Conservation (phyloP, 2,113 vertebrate species). For the Sclerurus mexicanus region DNA sequence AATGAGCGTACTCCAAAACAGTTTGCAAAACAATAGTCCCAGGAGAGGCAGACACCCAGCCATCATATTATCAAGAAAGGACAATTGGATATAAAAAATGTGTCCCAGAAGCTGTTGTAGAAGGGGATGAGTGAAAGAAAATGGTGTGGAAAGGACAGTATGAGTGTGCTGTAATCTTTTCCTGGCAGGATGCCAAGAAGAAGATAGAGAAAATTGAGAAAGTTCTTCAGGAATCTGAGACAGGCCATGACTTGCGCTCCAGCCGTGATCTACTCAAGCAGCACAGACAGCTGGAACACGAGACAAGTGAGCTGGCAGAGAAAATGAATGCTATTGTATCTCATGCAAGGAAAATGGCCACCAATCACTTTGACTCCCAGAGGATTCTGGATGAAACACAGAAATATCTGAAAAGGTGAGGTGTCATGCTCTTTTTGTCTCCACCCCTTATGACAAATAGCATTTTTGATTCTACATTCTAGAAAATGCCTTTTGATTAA, state of each 20-base stretch:
- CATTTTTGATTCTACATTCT: neutral
- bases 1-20: neutral
- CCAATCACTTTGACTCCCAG: slow-evolving; percentile 83
- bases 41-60: neutral
- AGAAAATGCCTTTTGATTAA: neutral
- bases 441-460: neutral
- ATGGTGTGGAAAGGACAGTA: neutral
- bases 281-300: slow-evolving; percentile 81
- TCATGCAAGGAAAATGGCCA: slow-evolving; percentile 75
- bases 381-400: slow-evolving; percentile 82
- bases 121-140: neutral
- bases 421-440: neutral
- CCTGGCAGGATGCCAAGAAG: slow-evolving; percentile 79
- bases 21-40: neutral
- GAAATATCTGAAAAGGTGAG: slow-evolving; percentile 80
- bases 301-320: slow-evolving; percentile 80
- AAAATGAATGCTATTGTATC: slow-evolving; percentile 84
- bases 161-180: neutral
- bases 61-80: neutral
- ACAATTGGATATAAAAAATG: neutral
- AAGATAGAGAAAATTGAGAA: slow-evolving; percentile 86
- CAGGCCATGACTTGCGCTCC: slow-evolving; percentile 80
- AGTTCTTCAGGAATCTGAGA: slow-evolving; percentile 75
- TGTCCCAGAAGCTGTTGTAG: neutral
- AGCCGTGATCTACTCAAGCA: slow-evolving; percentile 81